Conservation (phyloP, 2,113 vertebrate genomes). For the Pseudopodoces humilis region DNA sequence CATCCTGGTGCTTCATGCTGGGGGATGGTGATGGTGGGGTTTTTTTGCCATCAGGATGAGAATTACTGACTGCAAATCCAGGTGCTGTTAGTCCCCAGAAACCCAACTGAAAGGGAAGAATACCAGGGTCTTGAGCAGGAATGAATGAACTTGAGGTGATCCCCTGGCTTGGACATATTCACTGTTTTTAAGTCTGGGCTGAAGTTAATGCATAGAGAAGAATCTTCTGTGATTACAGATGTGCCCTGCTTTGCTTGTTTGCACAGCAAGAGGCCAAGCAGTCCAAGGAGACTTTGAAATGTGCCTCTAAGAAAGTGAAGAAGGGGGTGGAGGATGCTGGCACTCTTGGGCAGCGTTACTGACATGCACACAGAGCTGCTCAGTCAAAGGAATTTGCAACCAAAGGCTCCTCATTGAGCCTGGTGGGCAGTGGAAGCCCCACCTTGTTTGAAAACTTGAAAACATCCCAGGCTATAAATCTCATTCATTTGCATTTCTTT, state of each 20-base stretch:
- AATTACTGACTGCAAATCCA: not conserved
- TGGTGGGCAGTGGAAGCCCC: not conserved
- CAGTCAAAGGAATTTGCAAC: slow-evolving; percentile 36
- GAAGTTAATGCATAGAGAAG: not conserved
- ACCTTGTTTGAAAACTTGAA: slow-evolving; percentile 46
- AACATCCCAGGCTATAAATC: slow-evolving; percentile 54
- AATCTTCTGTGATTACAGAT: not conserved
- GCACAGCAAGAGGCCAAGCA: not conserved
- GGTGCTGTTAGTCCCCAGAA: not conserved
- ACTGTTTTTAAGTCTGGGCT: not conserved
- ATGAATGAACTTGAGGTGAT: not conserved
- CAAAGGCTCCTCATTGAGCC: not conserved
- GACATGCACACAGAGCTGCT: not conserved
- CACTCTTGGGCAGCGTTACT: not conserved
- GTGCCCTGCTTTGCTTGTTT: not conserved
- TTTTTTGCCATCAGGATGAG: not conserved
- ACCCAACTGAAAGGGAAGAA: not conserved
- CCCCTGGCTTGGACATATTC: not conserved
- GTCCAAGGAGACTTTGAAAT: slow-evolving; percentile 10
- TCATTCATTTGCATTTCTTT: slow-evolving; percentile 67
- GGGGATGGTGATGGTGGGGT: not conserved
- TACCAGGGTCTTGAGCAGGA: not conserved
- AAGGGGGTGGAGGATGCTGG: not conserved
- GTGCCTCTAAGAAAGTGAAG: not conserved
- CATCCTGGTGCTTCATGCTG: not conserved